Conservation (phyloP, 2,113 vertebrate genomes). For the Misgurnus anguillicaudatus region DNA sequence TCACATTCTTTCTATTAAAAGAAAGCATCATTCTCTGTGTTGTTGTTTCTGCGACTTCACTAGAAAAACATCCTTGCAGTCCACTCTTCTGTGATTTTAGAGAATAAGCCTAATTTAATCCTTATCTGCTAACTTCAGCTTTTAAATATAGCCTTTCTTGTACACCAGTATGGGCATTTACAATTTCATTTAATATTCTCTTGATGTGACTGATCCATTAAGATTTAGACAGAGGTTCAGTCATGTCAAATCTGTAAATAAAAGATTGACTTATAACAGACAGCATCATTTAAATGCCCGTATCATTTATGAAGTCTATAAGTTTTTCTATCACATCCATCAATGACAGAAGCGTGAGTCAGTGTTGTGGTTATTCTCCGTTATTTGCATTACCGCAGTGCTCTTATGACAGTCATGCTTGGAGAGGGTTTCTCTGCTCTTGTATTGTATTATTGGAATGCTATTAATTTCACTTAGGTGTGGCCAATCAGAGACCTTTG, state of each 20-base stretch:
- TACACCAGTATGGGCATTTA: neutral
- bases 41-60: too few relatives aligned
- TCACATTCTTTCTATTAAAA: too few relatives aligned
- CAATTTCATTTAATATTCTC: neutral
- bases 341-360: neutral
- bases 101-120: neutral
- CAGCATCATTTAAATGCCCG: too few relatives aligned
- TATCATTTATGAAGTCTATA: neutral
- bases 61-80: too few relatives aligned
- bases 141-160: neutral
- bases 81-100: neutral
- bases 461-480: neutral
- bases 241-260: neutral
- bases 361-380: neutral
- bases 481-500: neutral
- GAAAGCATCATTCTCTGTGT: too few relatives aligned
- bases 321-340: neutral
- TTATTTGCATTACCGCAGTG: slow-evolving; percentile 35
- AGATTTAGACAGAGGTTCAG: neutral
- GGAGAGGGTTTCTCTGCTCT: neutral
- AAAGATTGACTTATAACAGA: too few relatives aligned
- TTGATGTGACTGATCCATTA: neutral
- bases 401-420: slow-evolving; percentile 9
- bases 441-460: slow-evolving; percentile 1
- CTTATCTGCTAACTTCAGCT: neutral